Conservation (phyloP, 2,113 vertebrate species). For the Dipodomys spectabilis region DNA sequence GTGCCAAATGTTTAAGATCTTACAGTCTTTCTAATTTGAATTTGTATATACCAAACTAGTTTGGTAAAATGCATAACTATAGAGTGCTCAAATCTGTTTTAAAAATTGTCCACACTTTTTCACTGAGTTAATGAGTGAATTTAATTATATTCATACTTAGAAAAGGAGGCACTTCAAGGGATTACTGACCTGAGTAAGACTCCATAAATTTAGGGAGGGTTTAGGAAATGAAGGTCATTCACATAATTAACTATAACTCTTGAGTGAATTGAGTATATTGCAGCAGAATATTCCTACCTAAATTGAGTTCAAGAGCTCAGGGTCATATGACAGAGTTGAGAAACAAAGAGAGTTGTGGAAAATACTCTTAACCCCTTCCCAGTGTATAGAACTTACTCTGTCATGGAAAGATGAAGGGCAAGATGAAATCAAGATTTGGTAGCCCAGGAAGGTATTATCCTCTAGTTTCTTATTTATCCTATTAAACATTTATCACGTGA, state of each 20-base stretch:
- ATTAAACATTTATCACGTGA: not conserved
- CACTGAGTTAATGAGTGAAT: not conserved
- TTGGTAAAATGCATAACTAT: not conserved
- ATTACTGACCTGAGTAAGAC: not conserved
- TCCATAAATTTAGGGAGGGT: not conserved
- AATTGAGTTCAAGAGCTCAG: not conserved
- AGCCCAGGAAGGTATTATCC: not conserved
- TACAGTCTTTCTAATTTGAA: not conserved
- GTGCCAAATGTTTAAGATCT: not conserved
- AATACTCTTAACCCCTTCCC: too few relatives aligned
- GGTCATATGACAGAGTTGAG: not conserved
- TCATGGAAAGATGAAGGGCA: accelerated
- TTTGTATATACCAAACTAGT: not conserved
- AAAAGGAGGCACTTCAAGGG: not conserved
- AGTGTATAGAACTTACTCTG: not conserved
- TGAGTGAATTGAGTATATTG: not conserved
- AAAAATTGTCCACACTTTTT: not conserved
- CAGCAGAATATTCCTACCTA: not conserved
- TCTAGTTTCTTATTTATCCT: not conserved
- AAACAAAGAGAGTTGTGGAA: not conserved
- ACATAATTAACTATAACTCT: not conserved
- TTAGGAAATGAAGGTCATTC: not conserved
- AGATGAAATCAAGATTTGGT: not conserved
- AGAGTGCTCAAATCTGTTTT: not conserved
- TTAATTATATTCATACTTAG: not conserved